phyloP scores from a whole-genome alignment of 2,888 invertebrate genomes.

The Epiblema foenella region DNA sequence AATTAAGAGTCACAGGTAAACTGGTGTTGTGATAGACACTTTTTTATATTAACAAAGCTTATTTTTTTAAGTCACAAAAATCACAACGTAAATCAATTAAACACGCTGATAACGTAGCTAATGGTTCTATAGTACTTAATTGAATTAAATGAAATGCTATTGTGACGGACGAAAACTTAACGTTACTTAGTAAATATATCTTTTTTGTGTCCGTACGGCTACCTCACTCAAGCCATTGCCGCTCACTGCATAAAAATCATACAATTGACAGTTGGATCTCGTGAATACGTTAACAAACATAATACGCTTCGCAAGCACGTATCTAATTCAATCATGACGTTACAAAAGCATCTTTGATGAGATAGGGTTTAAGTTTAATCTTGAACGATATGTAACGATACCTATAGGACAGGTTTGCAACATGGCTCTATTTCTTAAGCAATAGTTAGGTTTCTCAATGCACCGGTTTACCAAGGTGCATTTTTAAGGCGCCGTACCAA shows the following conservation, averaged over 20 bases:
- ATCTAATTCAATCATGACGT: neutral
- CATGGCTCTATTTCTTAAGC: conserved; percentile 1
- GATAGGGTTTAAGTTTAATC: neutral
- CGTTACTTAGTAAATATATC: neutral
- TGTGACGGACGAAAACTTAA: too few relatives aligned
- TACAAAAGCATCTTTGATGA: neutral
- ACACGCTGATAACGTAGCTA: neutral
- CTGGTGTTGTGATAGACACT: neutral
- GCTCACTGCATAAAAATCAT: conserved; percentile 14
- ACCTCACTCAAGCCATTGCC: conserved; percentile 3
- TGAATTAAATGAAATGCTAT: too few relatives aligned
- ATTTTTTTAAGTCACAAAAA: neutral
- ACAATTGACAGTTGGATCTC: conserved; percentile 18
- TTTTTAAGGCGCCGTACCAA: too few relatives aligned
- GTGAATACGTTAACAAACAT: conserved; percentile 11
- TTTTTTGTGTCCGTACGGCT: conserved; percentile 11
- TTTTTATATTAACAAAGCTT: neutral
- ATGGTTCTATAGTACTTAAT: neutral
- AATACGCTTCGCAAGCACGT: neutral
- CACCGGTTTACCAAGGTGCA: neutral
- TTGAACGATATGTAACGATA: neutral
- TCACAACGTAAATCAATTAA: neutral
- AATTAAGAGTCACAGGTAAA: neutral
- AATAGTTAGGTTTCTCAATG: neutral
- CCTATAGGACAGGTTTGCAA: neutral